Percentiles rank a stretch among this genome's conserved stretches.
These are phyloP conservation scores for Cordilura impudica DNA, from an alignment of 2,888 invertebrate genomes.

Conservation along the genomic window DNA sequence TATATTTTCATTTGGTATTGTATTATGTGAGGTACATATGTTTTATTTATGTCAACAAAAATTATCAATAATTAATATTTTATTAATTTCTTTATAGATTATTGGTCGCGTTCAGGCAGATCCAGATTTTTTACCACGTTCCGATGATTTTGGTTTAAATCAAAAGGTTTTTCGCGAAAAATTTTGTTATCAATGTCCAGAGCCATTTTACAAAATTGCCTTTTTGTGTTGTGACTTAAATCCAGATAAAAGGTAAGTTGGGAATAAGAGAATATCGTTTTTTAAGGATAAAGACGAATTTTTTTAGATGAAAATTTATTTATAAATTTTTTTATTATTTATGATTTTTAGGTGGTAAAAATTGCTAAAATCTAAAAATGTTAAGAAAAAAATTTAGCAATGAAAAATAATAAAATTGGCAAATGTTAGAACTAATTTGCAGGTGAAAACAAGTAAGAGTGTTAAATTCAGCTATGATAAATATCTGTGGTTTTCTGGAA, in stretches of 20 bases:
- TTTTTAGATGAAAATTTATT: too few species aligned
- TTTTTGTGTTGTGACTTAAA: slow-evolving; percentile 94
- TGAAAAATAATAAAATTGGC: too few species aligned
- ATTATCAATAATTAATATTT: not conserved
- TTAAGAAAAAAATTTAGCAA: too few species aligned
- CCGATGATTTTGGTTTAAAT: slow-evolving; percentile 94
- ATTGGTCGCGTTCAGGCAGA: slow-evolving; percentile 97
- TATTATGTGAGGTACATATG: slow-evolving; percentile 89
- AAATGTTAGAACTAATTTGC: too few species aligned
- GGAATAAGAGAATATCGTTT: too few species aligned
- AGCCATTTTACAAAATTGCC: slow-evolving; percentile 91
- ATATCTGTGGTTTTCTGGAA: too few species aligned
- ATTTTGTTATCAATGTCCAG: slow-evolving; percentile 90
- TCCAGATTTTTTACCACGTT: slow-evolving; percentile 94
- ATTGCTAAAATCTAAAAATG: too few species aligned
- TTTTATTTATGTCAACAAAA: not conserved
- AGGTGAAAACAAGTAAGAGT: too few species aligned
- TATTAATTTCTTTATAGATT: slow-evolving; percentile 80
- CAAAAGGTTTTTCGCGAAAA: slow-evolving; percentile 90
- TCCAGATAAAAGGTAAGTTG: slow-evolving; percentile 87
- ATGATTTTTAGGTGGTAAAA: too few species aligned
- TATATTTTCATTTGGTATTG: slow-evolving; percentile 96
- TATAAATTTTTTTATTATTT: too few species aligned
- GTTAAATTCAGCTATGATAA: too few species aligned
- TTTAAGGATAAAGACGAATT: too few species aligned